phyloP scores from a whole-genome alignment of 2,888 invertebrate genomes.

The Apamea monoglypha region DNA sequence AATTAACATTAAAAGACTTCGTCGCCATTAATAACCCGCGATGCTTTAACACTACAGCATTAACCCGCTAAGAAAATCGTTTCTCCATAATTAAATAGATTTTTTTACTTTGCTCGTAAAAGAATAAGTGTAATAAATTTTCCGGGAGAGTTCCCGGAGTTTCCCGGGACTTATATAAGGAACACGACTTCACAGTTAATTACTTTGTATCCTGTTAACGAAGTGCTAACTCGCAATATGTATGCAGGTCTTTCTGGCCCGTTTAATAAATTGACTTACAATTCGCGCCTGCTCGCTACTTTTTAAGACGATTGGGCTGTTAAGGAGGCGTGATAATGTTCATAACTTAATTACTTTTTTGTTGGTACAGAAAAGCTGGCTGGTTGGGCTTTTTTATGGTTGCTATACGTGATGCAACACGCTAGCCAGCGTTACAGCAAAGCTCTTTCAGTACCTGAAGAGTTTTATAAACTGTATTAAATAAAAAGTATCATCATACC shows the following conservation, averaged over 20 bases:
- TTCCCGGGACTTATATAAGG: conserved; percentile 75
- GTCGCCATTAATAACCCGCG: conserved; percentile 15
- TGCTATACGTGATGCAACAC: neutral
- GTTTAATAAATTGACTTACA: conserved; percentile 71
- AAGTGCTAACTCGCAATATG: conserved; percentile 82
- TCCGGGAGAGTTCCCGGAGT: conserved; percentile 66
- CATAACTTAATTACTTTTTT: conserved; percentile 50
- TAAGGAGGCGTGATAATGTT: conserved; percentile 42
- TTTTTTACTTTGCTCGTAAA: conserved; percentile 72
- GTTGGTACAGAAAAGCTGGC: conserved; percentile 2
- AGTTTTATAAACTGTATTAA: neutral
- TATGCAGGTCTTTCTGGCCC: conserved; percentile 71
- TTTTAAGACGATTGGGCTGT: conserved; percentile 56
- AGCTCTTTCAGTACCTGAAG: neutral
- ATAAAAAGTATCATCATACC: neutral
- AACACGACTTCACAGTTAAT: conserved; percentile 81
- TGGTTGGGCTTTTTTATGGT: neutral
- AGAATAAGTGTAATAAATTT: conserved; percentile 80
- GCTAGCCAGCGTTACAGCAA: neutral
- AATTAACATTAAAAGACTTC: conserved; percentile 37
- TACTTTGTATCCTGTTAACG: conserved; percentile 84
- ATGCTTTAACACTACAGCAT: conserved; percentile 25
- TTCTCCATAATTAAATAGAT: conserved; percentile 75
- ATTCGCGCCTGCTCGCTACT: conserved; percentile 47
- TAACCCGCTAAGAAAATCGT: conserved; percentile 64